Base-by-base conservation (phyloP, 2,797 vertebrate genomes). In the Eulemur rubriventer region DNA sequence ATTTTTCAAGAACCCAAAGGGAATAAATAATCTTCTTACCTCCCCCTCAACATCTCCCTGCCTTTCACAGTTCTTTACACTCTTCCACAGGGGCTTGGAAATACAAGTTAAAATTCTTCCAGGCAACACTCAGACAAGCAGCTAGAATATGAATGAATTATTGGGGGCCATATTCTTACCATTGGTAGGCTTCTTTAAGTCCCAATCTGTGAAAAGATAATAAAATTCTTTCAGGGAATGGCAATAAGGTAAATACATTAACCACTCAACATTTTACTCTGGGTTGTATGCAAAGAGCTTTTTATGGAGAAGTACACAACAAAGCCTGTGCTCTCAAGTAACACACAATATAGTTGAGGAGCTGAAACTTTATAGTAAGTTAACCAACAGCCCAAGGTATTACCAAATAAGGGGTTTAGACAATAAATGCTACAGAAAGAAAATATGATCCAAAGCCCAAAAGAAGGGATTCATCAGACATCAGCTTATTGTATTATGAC, bases 181-280 rank as follows among this genome's bases (percentile, higher is more conserved):
- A 99, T 97, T 98, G 98, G 98, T 99, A 99, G 63, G 98, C 82
- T 63, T 99, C 98, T 55, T 98, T 50, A 55, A 99, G 98, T 97
- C 99, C 99, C 84, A 91, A 98, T 96, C 99, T 99, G 98, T 91
- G 98, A 98, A 98, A 92, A 76, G 28, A 98, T 98, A 67, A 95
- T 75, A 97, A 96, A 98, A 96, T 10, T 26, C 7, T 17, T 81
- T 95, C 82, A 98, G 75, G 96, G 88, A 94, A 97, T 30, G 67
- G 78, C 59, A 96, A 61, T 59, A 67, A 48, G n/a, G 81, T 61
- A 78, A 84, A 65, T 55, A 86, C 43, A 87, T 63, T 55, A 96
- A 76, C 1, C 33, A 92, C 17, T 26, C 85, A 93, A 61, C 28
- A 70, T 20, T 85, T 85, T 85, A 80, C 48, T 88, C 55, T 87